Evolutionary conservation across 2,888 invertebrate genomes (phyloP).

Genomic region (Diachrysia chrysitis): DNA sequence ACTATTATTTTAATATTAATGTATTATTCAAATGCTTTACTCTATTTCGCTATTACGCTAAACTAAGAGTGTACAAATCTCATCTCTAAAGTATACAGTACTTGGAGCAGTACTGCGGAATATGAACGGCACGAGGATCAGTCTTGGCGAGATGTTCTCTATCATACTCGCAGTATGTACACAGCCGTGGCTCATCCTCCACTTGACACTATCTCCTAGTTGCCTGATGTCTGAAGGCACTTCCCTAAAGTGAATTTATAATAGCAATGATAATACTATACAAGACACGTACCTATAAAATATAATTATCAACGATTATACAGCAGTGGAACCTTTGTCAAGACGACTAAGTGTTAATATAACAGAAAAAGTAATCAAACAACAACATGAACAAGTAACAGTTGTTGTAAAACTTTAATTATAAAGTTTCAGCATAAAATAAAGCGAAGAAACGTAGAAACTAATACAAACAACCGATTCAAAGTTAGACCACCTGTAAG

Average conservation of each 20-base stretch:
- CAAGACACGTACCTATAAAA: background rate
- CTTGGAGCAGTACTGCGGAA: background rate
- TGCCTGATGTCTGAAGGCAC: background rate
- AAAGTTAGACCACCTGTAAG: slow-evolving; percentile 25
- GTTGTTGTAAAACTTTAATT: slow-evolving; percentile 35
- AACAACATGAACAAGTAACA: slow-evolving; percentile 8
- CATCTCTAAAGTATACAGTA: background rate
- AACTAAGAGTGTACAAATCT: too few relatives aligned
- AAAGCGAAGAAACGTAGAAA: slow-evolving; percentile 25
- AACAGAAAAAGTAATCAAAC: background rate
- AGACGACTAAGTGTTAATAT: background rate
- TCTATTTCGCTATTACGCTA: too few relatives aligned
- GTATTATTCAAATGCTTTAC: too few relatives aligned
- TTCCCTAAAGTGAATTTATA: background rate
- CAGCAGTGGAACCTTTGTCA: background rate
- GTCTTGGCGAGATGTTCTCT: background rate
- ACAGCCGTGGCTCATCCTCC: background rate
- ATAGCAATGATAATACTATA: background rate
- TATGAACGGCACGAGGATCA: background rate
- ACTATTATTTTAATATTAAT: too few relatives aligned
- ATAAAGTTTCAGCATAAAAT: slow-evolving; percentile 24
- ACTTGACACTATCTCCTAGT: background rate
- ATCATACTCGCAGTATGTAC: background rate
- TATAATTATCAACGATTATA: background rate
- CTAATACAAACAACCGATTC: slow-evolving; percentile 34